Conservation (phyloP, 2,888 invertebrate species). For the Melanchra persicariae region DNA sequence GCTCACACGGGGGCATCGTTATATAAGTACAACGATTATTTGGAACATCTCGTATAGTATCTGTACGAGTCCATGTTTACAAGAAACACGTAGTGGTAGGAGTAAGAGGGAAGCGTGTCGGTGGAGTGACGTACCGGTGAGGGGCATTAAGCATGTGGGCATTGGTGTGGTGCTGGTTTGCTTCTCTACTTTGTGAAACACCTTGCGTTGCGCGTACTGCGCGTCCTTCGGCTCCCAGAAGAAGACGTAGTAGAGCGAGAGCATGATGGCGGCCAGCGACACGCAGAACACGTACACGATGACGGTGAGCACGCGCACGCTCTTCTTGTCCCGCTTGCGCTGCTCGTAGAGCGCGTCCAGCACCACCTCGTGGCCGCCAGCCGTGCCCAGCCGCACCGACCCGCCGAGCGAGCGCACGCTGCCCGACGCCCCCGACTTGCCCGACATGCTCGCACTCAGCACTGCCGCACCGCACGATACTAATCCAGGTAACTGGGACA, state of each 20-base stretch:
- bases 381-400: constrained; percentile 83
- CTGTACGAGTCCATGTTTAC: constrained; percentile 52
- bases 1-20: constrained; percentile 27
- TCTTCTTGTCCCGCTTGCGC: constrained; percentile 96
- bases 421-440: constrained; percentile 90
- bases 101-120: constrained; percentile 79
- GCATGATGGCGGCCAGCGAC: constrained; percentile 97
- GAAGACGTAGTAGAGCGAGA: constrained; percentile 98
- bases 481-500: constrained; percentile 86
- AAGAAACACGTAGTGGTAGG: constrained; percentile 52
- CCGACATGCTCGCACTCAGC: constrained; percentile 89
- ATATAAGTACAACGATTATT: constrained; percentile 14
- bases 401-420: constrained; percentile 89
- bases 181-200: constrained; percentile 88
- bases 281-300: constrained; percentile 98
- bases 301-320: constrained; percentile 97
- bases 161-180: constrained; percentile 89
- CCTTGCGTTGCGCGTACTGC: constrained; percentile 89
- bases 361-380: constrained; percentile 91
- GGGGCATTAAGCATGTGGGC: constrained; percentile 90
- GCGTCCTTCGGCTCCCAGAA: constrained; percentile 96
- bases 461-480: constrained; percentile 71
- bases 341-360: constrained; percentile 95
- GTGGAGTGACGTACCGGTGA: constrained; percentile 89
- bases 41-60: constrained; percentile 48